A percentile compares a stretch with the other conserved stretches of the same genome.
phyloP scores from a whole-genome alignment of 2,113 vertebrate species.

The Corythoichthys intestinalis region DNA sequence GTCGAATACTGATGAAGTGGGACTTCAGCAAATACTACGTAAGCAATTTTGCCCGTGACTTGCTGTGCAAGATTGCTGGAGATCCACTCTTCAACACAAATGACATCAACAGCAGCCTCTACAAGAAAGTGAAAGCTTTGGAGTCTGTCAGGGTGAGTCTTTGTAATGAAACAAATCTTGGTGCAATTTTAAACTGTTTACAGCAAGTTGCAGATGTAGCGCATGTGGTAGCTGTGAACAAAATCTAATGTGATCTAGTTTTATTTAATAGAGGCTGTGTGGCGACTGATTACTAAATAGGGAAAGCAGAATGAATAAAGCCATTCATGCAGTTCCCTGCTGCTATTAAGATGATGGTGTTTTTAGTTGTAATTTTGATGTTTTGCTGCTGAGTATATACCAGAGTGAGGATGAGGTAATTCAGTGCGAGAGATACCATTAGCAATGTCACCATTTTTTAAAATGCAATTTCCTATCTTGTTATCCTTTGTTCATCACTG shows the following conservation, averaged over 20 bases:
- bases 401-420: too few species aligned
- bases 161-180: too few species aligned
- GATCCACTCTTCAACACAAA: conserved; percentile 92
- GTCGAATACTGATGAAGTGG: conserved; percentile 90
- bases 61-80: conserved; percentile 90
- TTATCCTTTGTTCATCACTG: not conserved
- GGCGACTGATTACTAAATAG: not conserved
- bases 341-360: not conserved
- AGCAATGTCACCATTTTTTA: too few species aligned
- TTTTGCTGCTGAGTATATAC: too few species aligned
- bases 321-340: conserved; percentile 1
- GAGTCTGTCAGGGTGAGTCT: conserved; percentile 82
- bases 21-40: conserved; percentile 94
- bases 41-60: conserved; percentile 95
- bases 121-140: conserved; percentile 87
- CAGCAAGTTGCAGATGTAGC: not conserved
- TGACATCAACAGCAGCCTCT: conserved; percentile 87
- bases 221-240: not conserved
- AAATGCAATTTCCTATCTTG: too few species aligned
- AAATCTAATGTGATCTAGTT: not conserved
- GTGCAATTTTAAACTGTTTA: not conserved
- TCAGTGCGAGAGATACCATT: too few species aligned
- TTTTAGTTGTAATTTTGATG: too few species aligned
- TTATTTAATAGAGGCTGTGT: conserved; percentile 5
- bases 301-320: conserved; percentile 10